Percentiles rank a stretch among this genome's conserved stretches.
These are phyloP conservation scores for Larimichthys crocea DNA, from an alignment of 2,113 vertebrate genomes.

Conservation along the genomic window DNA sequence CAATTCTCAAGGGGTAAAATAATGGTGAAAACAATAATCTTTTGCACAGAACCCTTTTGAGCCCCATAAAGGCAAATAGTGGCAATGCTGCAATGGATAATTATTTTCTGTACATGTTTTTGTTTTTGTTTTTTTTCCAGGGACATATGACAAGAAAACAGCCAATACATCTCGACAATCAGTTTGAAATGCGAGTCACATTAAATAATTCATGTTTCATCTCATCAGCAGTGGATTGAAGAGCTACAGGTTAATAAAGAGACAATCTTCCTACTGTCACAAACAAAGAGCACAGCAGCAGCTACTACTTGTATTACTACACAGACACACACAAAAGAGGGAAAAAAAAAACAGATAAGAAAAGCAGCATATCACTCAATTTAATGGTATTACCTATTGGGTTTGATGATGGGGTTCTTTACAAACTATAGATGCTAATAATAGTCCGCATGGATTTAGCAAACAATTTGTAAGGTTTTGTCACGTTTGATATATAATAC, in stretches of 20 bases:
- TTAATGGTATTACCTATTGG: neutral
- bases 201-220: neutral
- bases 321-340: neutral
- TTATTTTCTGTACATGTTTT: neutral
- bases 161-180: too few species aligned
- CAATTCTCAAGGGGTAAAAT: neutral
- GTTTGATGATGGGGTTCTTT: neutral
- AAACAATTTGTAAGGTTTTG: neutral
- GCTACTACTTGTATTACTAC: neutral
- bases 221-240: neutral
- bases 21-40: neutral
- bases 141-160: too few species aligned
- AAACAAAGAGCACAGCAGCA: neutral
- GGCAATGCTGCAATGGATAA: neutral
- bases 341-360: too few species aligned
- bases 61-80: neutral
- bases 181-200: neutral
- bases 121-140: too few species aligned
- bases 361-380: neutral
- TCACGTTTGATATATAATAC: neutral
- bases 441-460: neutral
- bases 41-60: neutral
- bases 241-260: neutral
- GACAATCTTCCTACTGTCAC: neutral
- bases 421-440: neutral